These are phyloP conservation scores for Chromobotia macracanthus DNA, from an alignment of 2,797 vertebrate species.

Conservation along the genomic window DNA sequence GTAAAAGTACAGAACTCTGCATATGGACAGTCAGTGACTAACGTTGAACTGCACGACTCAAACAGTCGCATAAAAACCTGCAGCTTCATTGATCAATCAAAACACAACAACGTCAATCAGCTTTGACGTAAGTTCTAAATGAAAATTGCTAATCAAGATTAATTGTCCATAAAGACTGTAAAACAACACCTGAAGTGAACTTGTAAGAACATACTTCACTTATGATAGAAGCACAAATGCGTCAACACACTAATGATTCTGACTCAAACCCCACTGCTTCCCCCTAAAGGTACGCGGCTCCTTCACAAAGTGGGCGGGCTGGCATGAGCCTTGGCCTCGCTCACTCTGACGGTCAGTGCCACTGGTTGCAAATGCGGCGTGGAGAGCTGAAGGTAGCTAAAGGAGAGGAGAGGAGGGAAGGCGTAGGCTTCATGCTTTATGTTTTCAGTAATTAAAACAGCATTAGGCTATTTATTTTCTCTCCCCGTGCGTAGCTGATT, in stretches of 20 bases:
- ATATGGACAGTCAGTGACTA: background rate
- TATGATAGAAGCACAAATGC: slow-evolving; percentile 25
- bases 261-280: background rate
- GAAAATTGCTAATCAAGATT: too few relatives aligned
- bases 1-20: too few relatives aligned
- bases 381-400: slow-evolving; percentile 42
- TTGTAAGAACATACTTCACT: slow-evolving; percentile 28
- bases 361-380: slow-evolving; percentile 24
- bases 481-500: slow-evolving; percentile 84
- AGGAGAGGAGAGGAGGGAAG: slow-evolving; percentile 41
- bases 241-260: slow-evolving; percentile 1
- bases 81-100: background rate
- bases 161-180: background rate
- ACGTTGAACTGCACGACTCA: background rate
- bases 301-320: slow-evolving; percentile 30
- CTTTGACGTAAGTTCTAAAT: too few relatives aligned
- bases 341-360: slow-evolving; percentile 30
- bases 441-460: slow-evolving; percentile 74
- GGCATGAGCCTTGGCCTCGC: slow-evolving; percentile 10
- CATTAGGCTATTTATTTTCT: slow-evolving; percentile 76
- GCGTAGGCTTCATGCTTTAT: slow-evolving; percentile 67
- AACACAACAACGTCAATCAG: too few relatives aligned
- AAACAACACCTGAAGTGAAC: background rate
- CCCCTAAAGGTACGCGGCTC: slow-evolving; percentile 30
- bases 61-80: background rate